These are phyloP conservation scores for Tanytarsus gracilentus DNA, from an alignment of 2,888 invertebrate species.

Conservation along the genomic window DNA sequence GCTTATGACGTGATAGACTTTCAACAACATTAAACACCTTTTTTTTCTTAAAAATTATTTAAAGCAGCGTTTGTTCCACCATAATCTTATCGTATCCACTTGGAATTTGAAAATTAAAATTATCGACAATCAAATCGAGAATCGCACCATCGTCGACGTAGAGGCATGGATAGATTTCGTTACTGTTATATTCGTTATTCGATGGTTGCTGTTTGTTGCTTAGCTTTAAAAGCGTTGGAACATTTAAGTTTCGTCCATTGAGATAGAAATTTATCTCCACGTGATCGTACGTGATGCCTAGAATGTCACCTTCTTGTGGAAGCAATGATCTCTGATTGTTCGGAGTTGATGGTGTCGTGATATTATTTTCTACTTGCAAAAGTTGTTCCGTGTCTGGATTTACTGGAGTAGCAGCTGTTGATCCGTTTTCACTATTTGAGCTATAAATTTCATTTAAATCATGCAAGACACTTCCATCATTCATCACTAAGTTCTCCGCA, in stretches of 20 bases:
- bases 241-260: slow-evolving; percentile 81
- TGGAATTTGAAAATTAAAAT: slow-evolving; percentile 75
- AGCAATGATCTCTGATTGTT: slow-evolving; percentile 46
- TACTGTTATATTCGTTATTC: slow-evolving; percentile 5
- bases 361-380: not conserved
- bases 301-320: slow-evolving; percentile 86
- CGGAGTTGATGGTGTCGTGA: slow-evolving; percentile 36
- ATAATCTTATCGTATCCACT: slow-evolving; percentile 90
- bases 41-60: slow-evolving; percentile 43
- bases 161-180: slow-evolving; percentile 38
- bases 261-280: slow-evolving; percentile 89
- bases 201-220: not conserved
- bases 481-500: slow-evolving; percentile 78
- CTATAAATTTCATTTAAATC: slow-evolving; percentile 45
- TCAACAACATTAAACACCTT: slow-evolving; percentile 30
- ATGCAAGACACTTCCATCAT: slow-evolving; percentile 71
- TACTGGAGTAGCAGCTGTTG: not conserved
- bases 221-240: slow-evolving; percentile 53
- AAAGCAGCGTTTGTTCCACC: slow-evolving; percentile 92
- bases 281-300: slow-evolving; percentile 93
- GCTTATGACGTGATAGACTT: not conserved
- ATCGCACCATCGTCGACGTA: slow-evolving; percentile 96
- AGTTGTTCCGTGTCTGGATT: slow-evolving; percentile 20
- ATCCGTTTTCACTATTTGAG: slow-evolving; percentile 34
- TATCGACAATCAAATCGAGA: slow-evolving; percentile 85